These are phyloP conservation scores for Euura lappo DNA, from an alignment of 1,140 invertebrate species.

Conservation along the genomic window DNA sequence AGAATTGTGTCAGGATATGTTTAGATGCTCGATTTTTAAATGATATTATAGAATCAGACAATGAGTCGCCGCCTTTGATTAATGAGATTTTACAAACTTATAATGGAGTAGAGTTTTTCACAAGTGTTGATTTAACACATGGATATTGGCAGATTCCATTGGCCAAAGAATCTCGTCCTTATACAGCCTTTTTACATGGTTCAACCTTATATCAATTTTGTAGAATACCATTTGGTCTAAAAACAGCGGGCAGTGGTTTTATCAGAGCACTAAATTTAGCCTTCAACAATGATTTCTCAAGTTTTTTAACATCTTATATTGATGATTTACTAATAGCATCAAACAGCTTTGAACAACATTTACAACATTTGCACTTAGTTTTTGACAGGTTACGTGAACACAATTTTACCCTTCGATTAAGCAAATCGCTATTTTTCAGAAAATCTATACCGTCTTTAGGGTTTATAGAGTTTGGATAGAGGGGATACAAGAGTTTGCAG, in stretches of 20 bases:
- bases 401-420: constrained; percentile 29
- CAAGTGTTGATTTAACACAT: neutral
- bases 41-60: no score
- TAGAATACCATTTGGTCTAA: neutral
- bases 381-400: constrained; percentile 26
- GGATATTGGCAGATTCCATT: neutral
- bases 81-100: constrained; percentile 35
- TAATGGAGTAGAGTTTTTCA: constrained; percentile 25
- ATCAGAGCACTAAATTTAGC: neutral
- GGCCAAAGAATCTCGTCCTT: neutral
- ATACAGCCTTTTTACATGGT: neutral
- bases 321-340: constrained; percentile 6
- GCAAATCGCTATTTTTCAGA: constrained; percentile 29
- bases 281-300: neutral
- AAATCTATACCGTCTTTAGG: constrained; percentile 27
- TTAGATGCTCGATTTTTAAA: no score
- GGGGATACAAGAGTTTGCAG: constrained; percentile 44
- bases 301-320: neutral
- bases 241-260: no score
- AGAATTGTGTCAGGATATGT: constrained; percentile 17
- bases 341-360: constrained; percentile 2
- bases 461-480: no score
- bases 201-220: constrained; percentile 11
- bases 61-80: neutral
- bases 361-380: constrained; percentile 14